Conservation (phyloP, 1,140 invertebrate species). For the Drosophila mojavensis region DNA sequence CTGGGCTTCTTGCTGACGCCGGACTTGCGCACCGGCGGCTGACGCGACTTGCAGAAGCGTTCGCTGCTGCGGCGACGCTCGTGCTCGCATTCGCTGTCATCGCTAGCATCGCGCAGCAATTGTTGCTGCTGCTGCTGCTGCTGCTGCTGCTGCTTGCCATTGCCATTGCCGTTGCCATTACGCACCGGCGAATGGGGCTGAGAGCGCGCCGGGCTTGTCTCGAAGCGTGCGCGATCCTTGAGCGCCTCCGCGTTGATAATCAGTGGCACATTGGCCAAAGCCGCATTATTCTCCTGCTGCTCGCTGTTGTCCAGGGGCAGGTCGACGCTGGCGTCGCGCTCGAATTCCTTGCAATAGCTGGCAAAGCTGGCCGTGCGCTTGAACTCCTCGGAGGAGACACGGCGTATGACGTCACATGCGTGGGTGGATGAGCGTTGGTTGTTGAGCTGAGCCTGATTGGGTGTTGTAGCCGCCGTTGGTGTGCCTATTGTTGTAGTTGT, state of each 20-base stretch:
- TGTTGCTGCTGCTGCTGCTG: constrained; percentile 47
- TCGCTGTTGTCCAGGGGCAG: constrained; percentile 26
- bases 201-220: constrained; percentile 78
- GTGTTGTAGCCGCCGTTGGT: not conserved
- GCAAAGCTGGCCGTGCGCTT: constrained; percentile 75
- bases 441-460: constrained; percentile 33
- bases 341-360: constrained; percentile 75
- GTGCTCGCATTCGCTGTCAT: constrained; percentile 85
- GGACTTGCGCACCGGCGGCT: constrained; percentile 78
- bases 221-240: constrained; percentile 70
- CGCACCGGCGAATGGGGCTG: constrained; percentile 64
- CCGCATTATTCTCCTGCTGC: constrained; percentile 69
- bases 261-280: constrained; percentile 61
- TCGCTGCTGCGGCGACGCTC: constrained; percentile 79
- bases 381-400: constrained; percentile 81
- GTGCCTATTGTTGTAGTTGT: constrained; percentile 2
- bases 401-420: constrained; percentile 63
- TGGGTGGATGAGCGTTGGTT: constrained; percentile 14
- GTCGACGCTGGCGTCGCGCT: constrained; percentile 42
- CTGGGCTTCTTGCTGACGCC: constrained; percentile 70
- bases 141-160: constrained; percentile 45
- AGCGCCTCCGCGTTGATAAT: constrained; percentile 21
- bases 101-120: constrained; percentile 78
- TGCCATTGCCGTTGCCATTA: constrained; percentile 22
- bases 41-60: constrained; percentile 81